Evolutionary conservation across 1,140 invertebrate genomes (phyloP), one percentile per base, ranked within the genome.

Genomic region (Holcopasites calliopsidis): DNA sequence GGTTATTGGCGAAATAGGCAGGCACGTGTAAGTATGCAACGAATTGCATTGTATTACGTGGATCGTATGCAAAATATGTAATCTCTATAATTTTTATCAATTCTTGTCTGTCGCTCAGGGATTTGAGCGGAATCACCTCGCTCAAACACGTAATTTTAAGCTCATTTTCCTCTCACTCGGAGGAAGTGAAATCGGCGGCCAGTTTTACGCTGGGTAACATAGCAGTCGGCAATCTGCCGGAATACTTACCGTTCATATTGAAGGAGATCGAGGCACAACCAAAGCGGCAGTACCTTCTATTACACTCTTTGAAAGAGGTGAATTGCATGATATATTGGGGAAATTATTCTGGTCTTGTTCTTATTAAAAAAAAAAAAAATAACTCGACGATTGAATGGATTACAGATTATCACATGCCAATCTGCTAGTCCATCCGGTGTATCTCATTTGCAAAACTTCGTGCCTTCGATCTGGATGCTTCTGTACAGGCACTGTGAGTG

Each of bases 291-390:
- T 99, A 99, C 92, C 93, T 99, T 31, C 92, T 99, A 21, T 90
- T 99, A 54, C 98, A 99, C 93, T 99, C 98, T 1, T 92, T 99
- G 2, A 99, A 99, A 93, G 99, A 99, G 93, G 97, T 98, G 89
- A 89, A 70, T 58, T 64, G 44, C 11, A 58, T 61, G 6, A 13
- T 55, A 10, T 62, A 13, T 66, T 44, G 38, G 6, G 11, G 28
- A 21, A 21, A 64, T 6, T 16, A 4, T 21, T 1, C 3, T 47
- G n/a, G n/a, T 60, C 65, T 38, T 58, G 21, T 47, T 58, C 26
- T 26, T 8, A 40, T 35, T 42, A n/a, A n/a, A 1, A 0, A 42
- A 26, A 28, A 1, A 18, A 16, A n/a, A 40, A 21, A 18, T 23
- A 23, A n/a, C 8, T 74, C 6, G 7, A 31, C 47, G 8, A 57